A percentile compares a stretch with the other conserved stretches of the same genome.
phyloP scores from a whole-genome alignment of 2,888 invertebrate species.

The Drosophila ustulata region DNA sequence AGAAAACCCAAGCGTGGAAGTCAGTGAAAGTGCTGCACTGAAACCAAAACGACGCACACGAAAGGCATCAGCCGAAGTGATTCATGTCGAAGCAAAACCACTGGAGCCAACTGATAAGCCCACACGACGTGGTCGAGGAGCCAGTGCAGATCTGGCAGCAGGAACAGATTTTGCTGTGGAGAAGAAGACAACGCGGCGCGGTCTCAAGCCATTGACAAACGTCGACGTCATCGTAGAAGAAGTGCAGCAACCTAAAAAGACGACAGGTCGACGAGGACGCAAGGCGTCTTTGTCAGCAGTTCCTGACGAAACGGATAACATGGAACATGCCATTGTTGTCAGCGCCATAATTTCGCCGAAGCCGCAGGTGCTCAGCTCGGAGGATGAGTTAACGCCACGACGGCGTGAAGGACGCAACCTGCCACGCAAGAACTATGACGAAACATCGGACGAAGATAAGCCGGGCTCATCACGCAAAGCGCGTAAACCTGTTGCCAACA shows the following conservation, averaged over 20 bases:
- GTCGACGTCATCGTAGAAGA: slow-evolving; percentile 27
- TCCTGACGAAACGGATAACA: slow-evolving; percentile 1
- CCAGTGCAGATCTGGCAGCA: slow-evolving; percentile 27
- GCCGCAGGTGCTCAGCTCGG: slow-evolving; percentile 24
- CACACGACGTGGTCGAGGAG: slow-evolving; percentile 24
- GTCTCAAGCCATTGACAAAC: slow-evolving; percentile 47
- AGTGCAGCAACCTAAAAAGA: slow-evolving; percentile 33
- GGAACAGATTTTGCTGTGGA: slow-evolving; percentile 18
- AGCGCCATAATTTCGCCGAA: slow-evolving; percentile 10
- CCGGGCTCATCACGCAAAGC: slow-evolving; percentile 36
- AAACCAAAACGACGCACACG: slow-evolving; percentile 38
- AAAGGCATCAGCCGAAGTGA: slow-evolving; percentile 30
- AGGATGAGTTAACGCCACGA: slow-evolving; percentile 58
- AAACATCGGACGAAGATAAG: slow-evolving; percentile 59
- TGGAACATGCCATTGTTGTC: not conserved
- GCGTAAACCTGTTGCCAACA: slow-evolving; percentile 45
- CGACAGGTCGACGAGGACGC: slow-evolving; percentile 30
- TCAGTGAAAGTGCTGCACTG: slow-evolving; percentile 7
- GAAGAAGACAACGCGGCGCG: slow-evolving; percentile 34
- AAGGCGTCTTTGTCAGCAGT: slow-evolving; percentile 28
- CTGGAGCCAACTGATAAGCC: slow-evolving; percentile 17
- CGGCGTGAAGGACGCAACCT: slow-evolving; percentile 69
- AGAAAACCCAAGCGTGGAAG: not conserved
- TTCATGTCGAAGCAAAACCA: not conserved
- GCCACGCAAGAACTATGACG: slow-evolving; percentile 66